A percentile compares a stretch with the other conserved stretches of the same genome.
phyloP scores from a whole-genome alignment of 2,113 vertebrate species.

The Chamaea fasciata region DNA sequence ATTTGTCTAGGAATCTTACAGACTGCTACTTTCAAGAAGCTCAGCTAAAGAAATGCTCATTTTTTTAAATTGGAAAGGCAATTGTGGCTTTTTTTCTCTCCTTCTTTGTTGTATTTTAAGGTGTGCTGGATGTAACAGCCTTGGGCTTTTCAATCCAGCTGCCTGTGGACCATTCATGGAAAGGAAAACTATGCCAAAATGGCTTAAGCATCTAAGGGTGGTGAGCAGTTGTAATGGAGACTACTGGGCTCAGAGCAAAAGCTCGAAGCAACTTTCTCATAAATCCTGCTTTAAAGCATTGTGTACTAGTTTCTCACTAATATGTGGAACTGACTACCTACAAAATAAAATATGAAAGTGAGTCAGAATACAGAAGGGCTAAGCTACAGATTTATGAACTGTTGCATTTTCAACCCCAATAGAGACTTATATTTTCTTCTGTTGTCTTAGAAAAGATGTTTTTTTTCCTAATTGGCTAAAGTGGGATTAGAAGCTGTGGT shows the following conservation, averaged over 20 bases:
- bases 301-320: neutral
- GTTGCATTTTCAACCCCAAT: neutral
- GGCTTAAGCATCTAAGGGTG: neutral
- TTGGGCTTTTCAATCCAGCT: neutral
- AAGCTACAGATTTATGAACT: slow-evolving; percentile 5
- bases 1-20: neutral
- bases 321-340: neutral
- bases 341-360: neutral
- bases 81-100: neutral
- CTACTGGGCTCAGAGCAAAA: neutral
- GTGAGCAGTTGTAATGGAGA: neutral
- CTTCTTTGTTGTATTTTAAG: neutral
- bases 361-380: neutral
- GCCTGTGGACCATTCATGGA: neutral
- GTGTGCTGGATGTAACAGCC: neutral
- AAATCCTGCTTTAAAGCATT: neutral
- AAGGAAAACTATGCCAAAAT: neutral
- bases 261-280: neutral
- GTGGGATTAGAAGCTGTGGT: neutral
- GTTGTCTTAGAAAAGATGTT: neutral
- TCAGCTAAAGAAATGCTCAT: neutral
- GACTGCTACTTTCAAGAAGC: neutral
- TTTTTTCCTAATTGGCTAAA: slow-evolving; percentile 5
- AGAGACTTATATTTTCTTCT: neutral
- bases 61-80: neutral